Base-by-base conservation (phyloP, 1,140 invertebrate species). In the Plutomurus gul region DNA sequence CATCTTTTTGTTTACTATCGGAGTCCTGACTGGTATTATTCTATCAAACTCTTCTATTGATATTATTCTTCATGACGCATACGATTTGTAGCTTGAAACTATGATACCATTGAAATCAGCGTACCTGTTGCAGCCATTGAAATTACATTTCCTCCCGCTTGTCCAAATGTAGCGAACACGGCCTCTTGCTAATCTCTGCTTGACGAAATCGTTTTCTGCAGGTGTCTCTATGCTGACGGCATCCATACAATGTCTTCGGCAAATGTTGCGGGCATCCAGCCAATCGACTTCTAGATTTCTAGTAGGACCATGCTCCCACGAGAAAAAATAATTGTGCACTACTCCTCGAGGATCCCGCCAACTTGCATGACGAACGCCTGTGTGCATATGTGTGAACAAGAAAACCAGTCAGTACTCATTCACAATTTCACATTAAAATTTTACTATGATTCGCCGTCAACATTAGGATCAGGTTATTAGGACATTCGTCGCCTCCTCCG, bases 231-330 rank as follows among this genome's bases (percentile, higher is more conserved):
- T 87, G 10, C 93, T 94, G 10, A 96, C 94, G 82, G 94, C 93
- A 87, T 96, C 95, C 94, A 96, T 96, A 86, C 95, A 96, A 85
- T 96, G 95, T 84, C 94, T 89, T 82, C 95, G 91, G 87, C 95
- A 96, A 84, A 96, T 95, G 87, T 96, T 96, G 80, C 95, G 90
- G 1, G 94, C 92, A 84, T 96, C 94, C 18, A 96, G 87, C 95
- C 94, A 96, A 84, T 96, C 94, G 6, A 96, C 94, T 88, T 96
- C 94, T 56, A 96, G 87, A 83, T 89, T 93, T 82, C 93, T 89
- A 16, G 95, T 96, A 1, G 94, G 93, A 22, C 89, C 89, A 86
- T 96, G 94, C 85, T 95, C 93, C 95, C 95, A 96, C 85, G 94
- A 95, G 91, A 96, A 96, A 92, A 96, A 96, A 87, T 96, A 96